These are phyloP conservation scores for Rhorus exstirpatorius DNA, from an alignment of 2,888 invertebrate genomes.

Conservation along the genomic window DNA sequence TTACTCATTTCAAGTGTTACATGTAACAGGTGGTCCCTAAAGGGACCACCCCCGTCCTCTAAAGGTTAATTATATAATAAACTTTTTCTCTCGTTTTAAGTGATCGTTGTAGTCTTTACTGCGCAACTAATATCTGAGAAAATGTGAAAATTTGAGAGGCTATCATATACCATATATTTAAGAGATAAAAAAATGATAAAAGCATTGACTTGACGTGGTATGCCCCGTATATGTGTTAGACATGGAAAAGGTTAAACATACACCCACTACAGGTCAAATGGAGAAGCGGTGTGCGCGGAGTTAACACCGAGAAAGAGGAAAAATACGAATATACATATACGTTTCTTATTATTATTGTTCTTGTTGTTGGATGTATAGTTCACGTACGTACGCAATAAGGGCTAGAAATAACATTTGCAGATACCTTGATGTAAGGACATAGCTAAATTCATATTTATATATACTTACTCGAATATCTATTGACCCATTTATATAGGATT, in stretches of 20 bases:
- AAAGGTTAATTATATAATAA: too few relatives aligned
- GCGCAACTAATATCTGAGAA: too few relatives aligned
- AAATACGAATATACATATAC: slow-evolving; percentile 31
- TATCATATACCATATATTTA: background rate
- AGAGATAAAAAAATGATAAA: background rate
- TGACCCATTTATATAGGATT: too few relatives aligned
- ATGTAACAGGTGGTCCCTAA: too few relatives aligned
- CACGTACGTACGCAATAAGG: slow-evolving; percentile 21
- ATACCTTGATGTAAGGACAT: slow-evolving; percentile 36
- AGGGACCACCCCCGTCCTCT: too few relatives aligned
- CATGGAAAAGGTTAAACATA: slow-evolving; percentile 85
- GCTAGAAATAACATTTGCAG: slow-evolving; percentile 17
- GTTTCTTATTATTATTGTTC: slow-evolving; percentile 13
- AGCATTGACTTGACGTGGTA: slow-evolving; percentile 12
- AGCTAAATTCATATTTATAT: background rate
- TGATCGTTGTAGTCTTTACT: too few relatives aligned
- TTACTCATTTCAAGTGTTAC: too few relatives aligned
- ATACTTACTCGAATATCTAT: background rate
- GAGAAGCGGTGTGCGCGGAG: slow-evolving; percentile 71
- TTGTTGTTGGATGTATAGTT: background rate
- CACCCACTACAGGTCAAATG: slow-evolving; percentile 82
- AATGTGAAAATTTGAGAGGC: too few relatives aligned
- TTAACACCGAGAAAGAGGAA: slow-evolving; percentile 44
- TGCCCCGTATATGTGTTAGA: slow-evolving; percentile 45
- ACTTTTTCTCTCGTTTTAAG: too few relatives aligned